Evolutionary conservation across 2,113 vertebrate genomes (phyloP).

Genomic region (Malurus melanocephalus): DNA sequence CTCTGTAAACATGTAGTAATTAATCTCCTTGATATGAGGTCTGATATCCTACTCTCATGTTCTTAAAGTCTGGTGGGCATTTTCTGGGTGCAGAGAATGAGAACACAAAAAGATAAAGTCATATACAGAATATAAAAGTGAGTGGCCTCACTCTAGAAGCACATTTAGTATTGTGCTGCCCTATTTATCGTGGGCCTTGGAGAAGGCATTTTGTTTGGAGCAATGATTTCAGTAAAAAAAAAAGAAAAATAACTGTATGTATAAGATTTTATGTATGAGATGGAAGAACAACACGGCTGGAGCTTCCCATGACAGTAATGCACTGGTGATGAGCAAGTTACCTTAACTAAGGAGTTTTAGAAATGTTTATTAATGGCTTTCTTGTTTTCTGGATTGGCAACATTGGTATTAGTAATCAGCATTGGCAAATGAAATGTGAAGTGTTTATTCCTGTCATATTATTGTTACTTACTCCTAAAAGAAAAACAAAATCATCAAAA

Average conservation of each 20-base stretch:
- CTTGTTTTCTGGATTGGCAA: background rate
- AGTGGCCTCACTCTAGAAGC: background rate
- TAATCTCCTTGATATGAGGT: background rate
- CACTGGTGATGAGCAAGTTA: background rate
- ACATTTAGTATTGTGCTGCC: rapidly evolving
- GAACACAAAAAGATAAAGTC: background rate
- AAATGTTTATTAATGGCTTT: background rate
- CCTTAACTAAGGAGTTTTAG: background rate
- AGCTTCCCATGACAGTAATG: background rate
- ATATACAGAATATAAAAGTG: background rate
- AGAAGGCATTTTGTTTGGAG: background rate
- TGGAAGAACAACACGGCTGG: background rate
- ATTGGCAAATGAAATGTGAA: background rate
- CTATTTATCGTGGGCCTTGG: background rate
- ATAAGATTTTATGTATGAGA: background rate
- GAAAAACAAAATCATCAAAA: background rate
- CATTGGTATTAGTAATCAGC: background rate
- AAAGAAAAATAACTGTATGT: background rate
- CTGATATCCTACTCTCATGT: background rate
- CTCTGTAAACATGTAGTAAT: background rate
- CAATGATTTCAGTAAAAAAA: background rate
- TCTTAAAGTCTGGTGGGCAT: background rate
- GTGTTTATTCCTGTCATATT: background rate
- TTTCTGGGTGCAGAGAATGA: background rate
- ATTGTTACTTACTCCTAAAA: background rate